A percentile compares a stretch with the other conserved stretches of the same genome.
Conservation (phyloP, 2,113 vertebrate genomes). For the Acrocephalus kingi region DNA sequence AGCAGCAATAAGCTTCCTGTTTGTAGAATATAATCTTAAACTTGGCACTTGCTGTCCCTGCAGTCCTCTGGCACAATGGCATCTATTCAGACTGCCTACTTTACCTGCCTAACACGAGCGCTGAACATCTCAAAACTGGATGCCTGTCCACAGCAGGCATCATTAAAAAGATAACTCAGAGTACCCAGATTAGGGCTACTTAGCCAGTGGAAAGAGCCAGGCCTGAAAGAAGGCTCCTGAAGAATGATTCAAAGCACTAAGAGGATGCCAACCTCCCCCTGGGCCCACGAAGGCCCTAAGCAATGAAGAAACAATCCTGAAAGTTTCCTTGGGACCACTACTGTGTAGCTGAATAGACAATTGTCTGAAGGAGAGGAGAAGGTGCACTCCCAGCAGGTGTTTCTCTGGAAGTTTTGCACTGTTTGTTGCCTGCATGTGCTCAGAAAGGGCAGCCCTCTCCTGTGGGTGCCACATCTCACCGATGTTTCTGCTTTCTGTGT, state of each 20-base stretch:
- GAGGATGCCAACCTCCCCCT: background rate
- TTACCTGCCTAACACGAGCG: background rate
- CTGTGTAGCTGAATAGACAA: background rate
- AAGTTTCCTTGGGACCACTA: background rate
- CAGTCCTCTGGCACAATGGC: conserved; percentile 28
- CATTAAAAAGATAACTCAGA: conserved; percentile 6
- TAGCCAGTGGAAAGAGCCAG: background rate
- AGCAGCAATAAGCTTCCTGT: conserved; percentile 34
- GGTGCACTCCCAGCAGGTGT: background rate
- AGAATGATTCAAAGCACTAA: background rate
- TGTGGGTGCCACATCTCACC: no score
- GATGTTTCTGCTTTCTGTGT: fast-evolving
- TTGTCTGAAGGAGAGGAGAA: background rate
- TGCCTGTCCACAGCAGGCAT: conserved; percentile 1
- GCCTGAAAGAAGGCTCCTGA: background rate
- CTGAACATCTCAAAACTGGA: conserved; percentile 10
- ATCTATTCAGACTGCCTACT: background rate
- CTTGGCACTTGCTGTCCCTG: conserved; percentile 28
- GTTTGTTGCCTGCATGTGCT: background rate
- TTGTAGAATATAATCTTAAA: conserved; percentile 56
- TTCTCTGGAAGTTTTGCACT: background rate
- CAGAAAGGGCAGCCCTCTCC: background rate
- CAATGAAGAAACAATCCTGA: background rate
- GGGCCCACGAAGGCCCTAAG: background rate
- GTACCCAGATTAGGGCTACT: background rate